A percentile compares a stretch with the other conserved stretches of the same genome.
These are phyloP conservation scores for Phymorhynchus buccinoides DNA, from an alignment of 1,140 invertebrate species.

Conservation along the genomic window DNA sequence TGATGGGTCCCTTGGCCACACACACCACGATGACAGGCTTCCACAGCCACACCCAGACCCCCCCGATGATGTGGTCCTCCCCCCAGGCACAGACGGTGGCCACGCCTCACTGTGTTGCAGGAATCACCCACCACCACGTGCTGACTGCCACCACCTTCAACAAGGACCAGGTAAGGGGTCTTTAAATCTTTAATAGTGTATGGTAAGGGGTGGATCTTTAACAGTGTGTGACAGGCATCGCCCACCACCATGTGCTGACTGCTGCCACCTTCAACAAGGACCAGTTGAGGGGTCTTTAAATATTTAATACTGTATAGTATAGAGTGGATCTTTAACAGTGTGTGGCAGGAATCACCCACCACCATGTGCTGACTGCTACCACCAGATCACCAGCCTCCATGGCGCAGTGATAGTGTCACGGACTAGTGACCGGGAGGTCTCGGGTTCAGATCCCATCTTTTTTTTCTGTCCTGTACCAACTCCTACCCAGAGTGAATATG, in stretches of 20 bases:
- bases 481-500: too few relatives aligned
- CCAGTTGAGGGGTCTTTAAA: conserved; percentile 62
- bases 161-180: conserved; percentile 81
- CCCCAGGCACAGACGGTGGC: conserved; percentile 50
- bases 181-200: too few relatives aligned
- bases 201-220: too few relatives aligned
- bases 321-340: too few relatives aligned
- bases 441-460: too few relatives aligned
- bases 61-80: background rate
- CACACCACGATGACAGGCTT: background rate
- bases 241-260: conserved; percentile 86
- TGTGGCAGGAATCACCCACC: conserved; percentile 74
- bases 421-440: too few relatives aligned
- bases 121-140: conserved; percentile 85
- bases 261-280: conserved; percentile 92
- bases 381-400: too few relatives aligned
- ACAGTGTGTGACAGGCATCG: too few relatives aligned
- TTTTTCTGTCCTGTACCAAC: too few relatives aligned
- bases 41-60: background rate
- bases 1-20: background rate
- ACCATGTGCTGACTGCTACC: conserved; percentile 88
- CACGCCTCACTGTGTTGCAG: conserved; percentile 63
- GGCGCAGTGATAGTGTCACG: too few relatives aligned
- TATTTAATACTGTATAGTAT: too few relatives aligned
- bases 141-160: conserved; percentile 88